A percentile compares a stretch with the other conserved stretches of the same genome.
These are phyloP conservation scores for Colossoma macropomum DNA, from an alignment of 2,113 vertebrate genomes.

Conservation along the genomic window DNA sequence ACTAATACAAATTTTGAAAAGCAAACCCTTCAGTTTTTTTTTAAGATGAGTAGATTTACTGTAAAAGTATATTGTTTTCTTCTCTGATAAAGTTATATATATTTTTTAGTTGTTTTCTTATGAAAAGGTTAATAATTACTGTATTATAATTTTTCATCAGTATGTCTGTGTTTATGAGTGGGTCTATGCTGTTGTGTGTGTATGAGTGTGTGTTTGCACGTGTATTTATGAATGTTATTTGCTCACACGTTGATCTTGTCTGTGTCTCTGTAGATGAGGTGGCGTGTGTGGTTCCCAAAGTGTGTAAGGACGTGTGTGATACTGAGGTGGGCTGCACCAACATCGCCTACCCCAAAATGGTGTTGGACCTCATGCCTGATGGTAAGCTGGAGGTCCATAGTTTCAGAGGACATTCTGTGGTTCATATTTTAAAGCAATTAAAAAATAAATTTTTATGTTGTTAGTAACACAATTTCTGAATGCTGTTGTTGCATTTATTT, in stretches of 20 bases:
- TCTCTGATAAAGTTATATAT: no score
- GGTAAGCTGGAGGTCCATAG: slow-evolving; percentile 74
- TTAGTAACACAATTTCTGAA: no score
- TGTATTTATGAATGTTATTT: not conserved
- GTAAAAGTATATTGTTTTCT: no score
- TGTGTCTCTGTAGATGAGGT: slow-evolving; percentile 79
- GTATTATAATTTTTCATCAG: no score
- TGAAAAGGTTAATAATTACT: no score
- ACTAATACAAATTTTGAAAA: no score
- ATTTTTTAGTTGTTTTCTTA: no score
- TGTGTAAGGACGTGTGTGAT: slow-evolving; percentile 80
- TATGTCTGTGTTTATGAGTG: not conserved
- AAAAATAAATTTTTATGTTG: no score
- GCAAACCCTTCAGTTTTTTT: no score
- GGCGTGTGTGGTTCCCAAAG: slow-evolving; percentile 82
- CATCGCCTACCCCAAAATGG: slow-evolving; percentile 91
- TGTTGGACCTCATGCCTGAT: slow-evolving; percentile 92
- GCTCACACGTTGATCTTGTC: not conserved
- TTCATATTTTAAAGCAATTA: not conserved
- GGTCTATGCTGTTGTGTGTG: not conserved
- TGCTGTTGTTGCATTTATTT: no score
- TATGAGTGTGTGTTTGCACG: not conserved
- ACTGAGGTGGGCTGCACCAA: slow-evolving; percentile 88
- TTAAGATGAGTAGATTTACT: no score
- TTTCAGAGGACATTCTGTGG: not conserved